Percentiles rank a stretch among this genome's conserved stretches.
These are phyloP conservation scores for Bombus sylvicola DNA, from an alignment of 1,140 invertebrate genomes.

Conservation along the genomic window DNA sequence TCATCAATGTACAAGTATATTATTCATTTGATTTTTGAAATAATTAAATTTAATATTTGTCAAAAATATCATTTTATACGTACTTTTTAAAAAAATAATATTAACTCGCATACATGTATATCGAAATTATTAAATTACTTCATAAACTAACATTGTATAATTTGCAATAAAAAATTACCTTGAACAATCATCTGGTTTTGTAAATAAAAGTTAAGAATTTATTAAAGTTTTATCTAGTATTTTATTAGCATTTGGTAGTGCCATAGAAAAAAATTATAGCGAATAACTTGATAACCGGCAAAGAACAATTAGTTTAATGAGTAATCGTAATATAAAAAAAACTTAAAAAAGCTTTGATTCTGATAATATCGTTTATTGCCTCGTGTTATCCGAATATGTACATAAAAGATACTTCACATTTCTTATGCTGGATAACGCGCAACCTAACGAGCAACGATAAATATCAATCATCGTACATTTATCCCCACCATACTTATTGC, in stretches of 20 bases:
- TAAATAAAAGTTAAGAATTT: not conserved
- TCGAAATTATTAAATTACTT: not conserved
- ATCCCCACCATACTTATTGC: slow-evolving; percentile 25
- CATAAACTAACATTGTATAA: not conserved
- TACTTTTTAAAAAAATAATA: not conserved
- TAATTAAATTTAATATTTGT: not conserved
- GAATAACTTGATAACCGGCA: not conserved
- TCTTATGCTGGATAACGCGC: too few relatives aligned
- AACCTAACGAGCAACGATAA: slow-evolving; percentile 16
- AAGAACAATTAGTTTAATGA: not conserved
- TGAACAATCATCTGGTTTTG: not conserved
- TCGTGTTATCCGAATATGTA: not conserved
- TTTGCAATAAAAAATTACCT: not conserved
- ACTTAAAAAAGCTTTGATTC: not conserved
- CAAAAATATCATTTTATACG: not conserved
- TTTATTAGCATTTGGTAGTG: not conserved
- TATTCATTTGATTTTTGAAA: not conserved
- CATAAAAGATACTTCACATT: not conserved
- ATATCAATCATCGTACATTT: slow-evolving; percentile 56
- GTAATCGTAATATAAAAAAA: not conserved
- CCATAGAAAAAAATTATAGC: too few relatives aligned
- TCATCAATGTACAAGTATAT: not conserved
- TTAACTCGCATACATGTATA: not conserved
- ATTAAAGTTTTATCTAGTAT: not conserved
- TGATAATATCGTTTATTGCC: not conserved